A percentile compares a stretch with the other conserved stretches of the same genome.
These are phyloP conservation scores for Ammodytes marinus DNA, from an alignment of 2,113 vertebrate species.

Conservation along the genomic window DNA sequence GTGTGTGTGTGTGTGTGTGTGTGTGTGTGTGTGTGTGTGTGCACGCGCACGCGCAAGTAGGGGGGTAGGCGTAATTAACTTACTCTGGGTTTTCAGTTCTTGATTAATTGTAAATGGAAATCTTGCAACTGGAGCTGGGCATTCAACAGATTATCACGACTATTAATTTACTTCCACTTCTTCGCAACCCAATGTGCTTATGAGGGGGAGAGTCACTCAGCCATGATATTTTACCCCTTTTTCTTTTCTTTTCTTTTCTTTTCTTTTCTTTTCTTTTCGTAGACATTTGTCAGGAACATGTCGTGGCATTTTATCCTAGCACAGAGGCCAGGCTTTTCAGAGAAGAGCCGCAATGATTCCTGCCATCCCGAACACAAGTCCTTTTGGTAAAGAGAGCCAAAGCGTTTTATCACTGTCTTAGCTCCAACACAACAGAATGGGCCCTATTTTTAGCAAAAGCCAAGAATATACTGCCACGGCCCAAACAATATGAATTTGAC, in stretches of 20 bases:
- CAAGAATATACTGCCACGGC: constrained; percentile 69
- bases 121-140: constrained; percentile 35
- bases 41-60: too few species aligned
- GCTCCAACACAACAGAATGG: constrained; percentile 56
- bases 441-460: constrained; percentile 74
- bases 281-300: not conserved
- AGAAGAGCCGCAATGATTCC: constrained; percentile 27
- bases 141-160: constrained; percentile 70
- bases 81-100: constrained; percentile 47
- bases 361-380: constrained; percentile 30
- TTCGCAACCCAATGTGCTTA: not conserved
- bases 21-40: not conserved
- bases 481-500: constrained; percentile 70
- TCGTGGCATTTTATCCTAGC: constrained; percentile 14
- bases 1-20: not conserved
- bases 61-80: constrained; percentile 47
- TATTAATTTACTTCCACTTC: constrained; percentile 42
- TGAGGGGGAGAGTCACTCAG: constrained; percentile 16
- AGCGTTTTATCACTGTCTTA: constrained; percentile 70
- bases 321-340: constrained; percentile 4
- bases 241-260: not conserved
- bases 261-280: not conserved
- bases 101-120: constrained; percentile 63
- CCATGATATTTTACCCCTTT: not conserved
- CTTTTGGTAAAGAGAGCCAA: constrained; percentile 52